A percentile compares a stretch with the other conserved stretches of the same genome.
These are phyloP conservation scores for Leptopilina drosophilae DNA, from an alignment of 2,888 invertebrate species.

Conservation along the genomic window DNA sequence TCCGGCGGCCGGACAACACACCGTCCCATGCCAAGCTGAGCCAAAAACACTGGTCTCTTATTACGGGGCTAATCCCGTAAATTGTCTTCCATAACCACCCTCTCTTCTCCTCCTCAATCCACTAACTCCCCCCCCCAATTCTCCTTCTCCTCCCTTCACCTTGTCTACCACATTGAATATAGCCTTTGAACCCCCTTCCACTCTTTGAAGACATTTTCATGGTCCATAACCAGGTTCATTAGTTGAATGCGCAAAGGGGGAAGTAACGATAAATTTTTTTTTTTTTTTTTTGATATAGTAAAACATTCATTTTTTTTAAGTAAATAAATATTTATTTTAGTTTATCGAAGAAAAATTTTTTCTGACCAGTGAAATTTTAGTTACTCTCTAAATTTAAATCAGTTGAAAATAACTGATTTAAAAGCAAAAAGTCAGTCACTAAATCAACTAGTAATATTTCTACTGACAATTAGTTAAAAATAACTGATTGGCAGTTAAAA, in stretches of 20 bases:
- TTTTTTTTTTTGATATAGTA: no score
- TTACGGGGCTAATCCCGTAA: slow-evolving; percentile 72
- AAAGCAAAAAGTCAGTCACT: no score
- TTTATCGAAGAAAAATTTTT: no score
- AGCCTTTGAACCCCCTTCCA: slow-evolving; percentile 4
- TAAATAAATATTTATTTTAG: no score
- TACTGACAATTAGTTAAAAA: no score
- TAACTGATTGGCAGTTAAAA: no score
- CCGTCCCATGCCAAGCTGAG: slow-evolving; percentile 68
- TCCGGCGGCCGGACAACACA: slow-evolving; percentile 73
- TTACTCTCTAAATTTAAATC: no score
- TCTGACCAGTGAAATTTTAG: no score
- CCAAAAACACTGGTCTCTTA: slow-evolving; percentile 75
- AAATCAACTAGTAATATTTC: no score
- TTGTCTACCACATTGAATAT: neutral
- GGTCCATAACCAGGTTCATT: slow-evolving; percentile 1
- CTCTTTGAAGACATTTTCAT: slow-evolving; percentile 23
- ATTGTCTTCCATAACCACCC: slow-evolving; percentile 66
- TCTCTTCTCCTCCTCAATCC: slow-evolving; percentile 39
- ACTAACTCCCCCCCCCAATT: slow-evolving; percentile 7
- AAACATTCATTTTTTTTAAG: no score
- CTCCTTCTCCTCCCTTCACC: neutral
- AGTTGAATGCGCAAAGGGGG: neutral
- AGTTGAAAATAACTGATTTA: no score
- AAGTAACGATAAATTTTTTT: no score